Conservation (phyloP, 2,888 invertebrate species). For the Toxonevra muliebris region DNA sequence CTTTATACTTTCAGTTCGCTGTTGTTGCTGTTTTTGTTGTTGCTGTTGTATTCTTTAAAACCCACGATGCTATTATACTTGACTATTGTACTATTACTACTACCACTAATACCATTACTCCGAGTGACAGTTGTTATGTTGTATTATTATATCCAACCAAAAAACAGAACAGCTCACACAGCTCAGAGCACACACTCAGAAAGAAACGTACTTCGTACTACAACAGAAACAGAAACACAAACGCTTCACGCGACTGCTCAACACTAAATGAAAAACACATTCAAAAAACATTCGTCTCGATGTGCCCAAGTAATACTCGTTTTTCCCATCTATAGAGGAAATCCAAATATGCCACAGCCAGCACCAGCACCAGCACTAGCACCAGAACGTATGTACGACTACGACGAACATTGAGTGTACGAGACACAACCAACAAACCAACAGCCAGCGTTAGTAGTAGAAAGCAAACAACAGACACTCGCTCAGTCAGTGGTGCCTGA, state of each 20-base stretch:
- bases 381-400: slow-evolving; percentile 7
- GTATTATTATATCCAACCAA: too few species aligned
- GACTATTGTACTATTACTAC: background rate
- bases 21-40: background rate
- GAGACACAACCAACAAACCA: too few species aligned
- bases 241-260: slow-evolving; percentile 46
- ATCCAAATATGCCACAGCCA: slow-evolving; percentile 24
- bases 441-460: slow-evolving; percentile 31
- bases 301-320: slow-evolving; percentile 36
- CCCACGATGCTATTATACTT: background rate
- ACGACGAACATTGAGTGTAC: slow-evolving; percentile 4
- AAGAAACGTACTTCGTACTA: background rate
- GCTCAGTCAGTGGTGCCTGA: background rate
- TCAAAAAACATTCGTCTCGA: slow-evolving; percentile 34
- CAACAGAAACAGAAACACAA: slow-evolving; percentile 33
- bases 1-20: slow-evolving; percentile 1
- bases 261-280: slow-evolving; percentile 44
- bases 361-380: slow-evolving; percentile 6
- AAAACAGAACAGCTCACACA: background rate
- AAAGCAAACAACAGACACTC: slow-evolving; percentile 30
- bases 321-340: slow-evolving; percentile 31
- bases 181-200: background rate
- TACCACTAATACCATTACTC: background rate
- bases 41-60: background rate
- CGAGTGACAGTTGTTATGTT: too few species aligned